A percentile compares a stretch with the other conserved stretches of the same genome.
Evolutionary conservation across 1,140 invertebrate species (phyloP).

Genomic region (Aphelenchoides avenae): DNA sequence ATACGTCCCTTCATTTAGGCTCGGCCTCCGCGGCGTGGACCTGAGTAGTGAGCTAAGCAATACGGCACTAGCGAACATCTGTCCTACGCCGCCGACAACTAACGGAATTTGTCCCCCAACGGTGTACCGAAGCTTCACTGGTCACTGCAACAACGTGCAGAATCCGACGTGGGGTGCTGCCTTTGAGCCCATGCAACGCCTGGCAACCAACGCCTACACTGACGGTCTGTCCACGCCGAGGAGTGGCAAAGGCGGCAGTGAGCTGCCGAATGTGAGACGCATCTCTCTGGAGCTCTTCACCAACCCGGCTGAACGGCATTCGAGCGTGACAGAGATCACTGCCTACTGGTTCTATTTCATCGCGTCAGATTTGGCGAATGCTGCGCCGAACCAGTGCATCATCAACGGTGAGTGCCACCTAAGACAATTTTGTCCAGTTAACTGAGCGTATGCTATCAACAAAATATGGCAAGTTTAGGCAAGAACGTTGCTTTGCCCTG

Average conservation of each 20-base stretch:
- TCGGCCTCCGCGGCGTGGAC: conserved; percentile 26
- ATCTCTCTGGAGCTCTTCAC: conserved; percentile 39
- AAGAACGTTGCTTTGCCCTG: conserved; percentile 39
- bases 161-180: conserved; percentile 33
- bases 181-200: conserved; percentile 34
- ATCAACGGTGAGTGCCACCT: conserved; percentile 37
- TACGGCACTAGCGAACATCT: conserved; percentile 3
- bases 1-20: too few species aligned
- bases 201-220: conserved; percentile 18
- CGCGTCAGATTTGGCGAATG: conserved; percentile 38
- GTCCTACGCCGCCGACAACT: conserved; percentile 7
- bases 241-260: conserved; percentile 9
- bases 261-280: conserved; percentile 36
- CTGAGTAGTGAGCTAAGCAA: conserved; percentile 17
- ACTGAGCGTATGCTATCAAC: too few species aligned
- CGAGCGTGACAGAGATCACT: conserved; percentile 35
- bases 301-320: conserved; percentile 24
- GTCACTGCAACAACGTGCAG: conserved; percentile 40
- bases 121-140: conserved; percentile 30
- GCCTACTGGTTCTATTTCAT: conserved; percentile 45
- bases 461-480: too few species aligned
- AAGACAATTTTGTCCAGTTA: too few species aligned
- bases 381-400: conserved; percentile 37
- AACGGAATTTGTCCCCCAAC: conserved; percentile 21
- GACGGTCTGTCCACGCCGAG: conserved; percentile 25